Evolutionary conservation across 2,888 invertebrate species (phyloP), one percentile per base, ranked within the genome.

Genomic region (Lottia gigantea): DNA sequence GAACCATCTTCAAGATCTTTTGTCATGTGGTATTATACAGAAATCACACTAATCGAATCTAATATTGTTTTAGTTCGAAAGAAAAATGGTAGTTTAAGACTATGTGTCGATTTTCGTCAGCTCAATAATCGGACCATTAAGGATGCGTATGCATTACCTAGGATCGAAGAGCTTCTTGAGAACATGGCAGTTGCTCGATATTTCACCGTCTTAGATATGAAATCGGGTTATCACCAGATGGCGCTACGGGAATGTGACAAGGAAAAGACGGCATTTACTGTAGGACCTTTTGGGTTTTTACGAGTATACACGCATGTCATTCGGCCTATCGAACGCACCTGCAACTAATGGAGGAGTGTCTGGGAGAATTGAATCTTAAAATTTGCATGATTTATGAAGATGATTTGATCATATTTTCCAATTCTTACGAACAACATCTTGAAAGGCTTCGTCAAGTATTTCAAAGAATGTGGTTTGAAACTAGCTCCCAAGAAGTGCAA

Each of bases 331-430:
- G 1, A 76, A 76, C 61, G 31, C 65, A 15, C 77, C 72, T 1
- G 68, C 72, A 1, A 72, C 1, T 76, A 67, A 74, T 76, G 75
- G 72, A 77, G 31, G 70, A 71, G 19, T 66, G 65, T 31, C 49
- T 76, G 4, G 69, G 67, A 12, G 74, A 70, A 16, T 63, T 71
- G 14, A 64, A 71, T 45, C 26, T 65, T 65, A 67, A 71, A 19
- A 71, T 73, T 16, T 75, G 74, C 47, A 40, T 75, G 3, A 68
- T 77, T 14, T 79, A 76, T 47, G 2, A 77, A 1, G 78, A 79
- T 67, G 79, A 80, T 67, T 15, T 78, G 4, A 79, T 74, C 14
- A 67, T 78, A 16, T 75, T 70, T 46, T 70, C 71, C 0, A 62
- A 26, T 0, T 65, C 71, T 15, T 71, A 74, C 65, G 72, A 73